A percentile compares a stretch with the other conserved stretches of the same genome.
These are phyloP conservation scores for Pantherophis vulpinus DNA, from an alignment of 2,797 vertebrate genomes.

Conservation along the genomic window DNA sequence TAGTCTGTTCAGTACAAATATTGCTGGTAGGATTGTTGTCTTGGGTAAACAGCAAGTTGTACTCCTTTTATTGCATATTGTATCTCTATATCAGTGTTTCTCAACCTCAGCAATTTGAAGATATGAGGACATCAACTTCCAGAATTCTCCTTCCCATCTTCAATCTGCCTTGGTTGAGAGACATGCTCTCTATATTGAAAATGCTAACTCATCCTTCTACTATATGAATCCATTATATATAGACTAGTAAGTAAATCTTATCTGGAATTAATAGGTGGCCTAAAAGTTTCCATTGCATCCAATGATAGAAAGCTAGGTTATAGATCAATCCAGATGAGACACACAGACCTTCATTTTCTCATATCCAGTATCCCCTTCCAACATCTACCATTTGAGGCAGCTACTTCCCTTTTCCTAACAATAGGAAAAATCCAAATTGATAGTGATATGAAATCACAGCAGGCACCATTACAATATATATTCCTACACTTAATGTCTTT, in stretches of 20 bases:
- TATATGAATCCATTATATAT: not conserved
- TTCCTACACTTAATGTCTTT: not conserved
- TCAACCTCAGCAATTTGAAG: no score
- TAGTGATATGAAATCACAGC: not conserved
- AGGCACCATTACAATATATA: not conserved
- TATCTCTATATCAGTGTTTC: not conserved
- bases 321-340: not conserved
- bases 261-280: not conserved
- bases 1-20: not conserved
- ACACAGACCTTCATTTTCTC: not conserved
- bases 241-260: not conserved
- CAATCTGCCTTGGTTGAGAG: no score
- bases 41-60: not conserved
- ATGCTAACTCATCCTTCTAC: not conserved
- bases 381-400: not conserved
- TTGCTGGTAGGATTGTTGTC: not conserved
- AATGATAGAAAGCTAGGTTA: not conserved
- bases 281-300: not conserved
- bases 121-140: no score
- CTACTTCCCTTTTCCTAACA: not conserved
- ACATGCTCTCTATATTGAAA: no score
- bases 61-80: not conserved
- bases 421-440: not conserved
- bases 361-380: no score
- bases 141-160: no score